Evolutionary conservation across 2,113 vertebrate species (phyloP), one percentile per base, ranked within the genome.

Genomic region (Leptodactylus fuscus): DNA sequence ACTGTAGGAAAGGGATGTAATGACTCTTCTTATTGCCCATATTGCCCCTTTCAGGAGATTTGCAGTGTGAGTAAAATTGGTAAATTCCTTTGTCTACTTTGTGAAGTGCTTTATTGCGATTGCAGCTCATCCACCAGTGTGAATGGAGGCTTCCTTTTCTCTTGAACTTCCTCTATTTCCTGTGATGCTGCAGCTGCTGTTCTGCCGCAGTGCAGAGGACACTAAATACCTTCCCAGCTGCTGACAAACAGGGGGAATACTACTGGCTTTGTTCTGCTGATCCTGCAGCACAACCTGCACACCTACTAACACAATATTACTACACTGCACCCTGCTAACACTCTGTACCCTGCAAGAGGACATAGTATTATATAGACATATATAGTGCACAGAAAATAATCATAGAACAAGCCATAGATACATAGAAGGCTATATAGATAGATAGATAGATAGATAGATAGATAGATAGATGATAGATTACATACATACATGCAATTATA

Each of bases 141-240:
- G 34, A 85, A 78, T 34, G 49, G 69, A 44, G 36, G 76, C 46
- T 86, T 86, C 75, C 74, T 79, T 70, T 91, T 91, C 89, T 91
- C 88, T 65, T 90, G 88, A 86, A 87, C 90, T 95, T 95, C 94
- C 93, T 93, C 93, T 93, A 90, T 88, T 90, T 87, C 90, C 89
- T 77, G 58, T 87, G 83, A 87, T 88, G 32, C 91, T 91, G 88
- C 88, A 82, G 91, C 87, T 85, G 83, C 55, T 69, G 85, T 89
- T 90, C 93, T 95, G 96, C 95, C 96, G 97, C 98, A 98, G 93
- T 98, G 97, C 98, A 97, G 96, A 94, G 91, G 94, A 97, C 94
- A 93, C 96, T 99, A 99, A 99, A 99, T 98, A 97, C 96, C 95
- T 97, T 96, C 96, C 96, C 97, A 97, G 97, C 97, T 97, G 97